Conservation (phyloP, 2,797 vertebrate species). For the Thunnus albacares region DNA sequence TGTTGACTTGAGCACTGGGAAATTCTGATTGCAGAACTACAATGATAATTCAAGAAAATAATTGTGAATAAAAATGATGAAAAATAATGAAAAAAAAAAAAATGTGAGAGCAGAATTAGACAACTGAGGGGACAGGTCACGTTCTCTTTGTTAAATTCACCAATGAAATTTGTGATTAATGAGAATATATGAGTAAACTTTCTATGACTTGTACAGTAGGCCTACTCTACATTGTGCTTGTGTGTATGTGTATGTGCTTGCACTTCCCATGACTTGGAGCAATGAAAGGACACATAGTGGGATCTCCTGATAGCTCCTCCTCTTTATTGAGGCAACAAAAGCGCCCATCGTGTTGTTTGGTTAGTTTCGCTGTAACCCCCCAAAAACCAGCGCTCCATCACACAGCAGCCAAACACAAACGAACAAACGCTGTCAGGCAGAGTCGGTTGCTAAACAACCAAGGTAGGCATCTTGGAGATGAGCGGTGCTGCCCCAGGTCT, state of each 20-base stretch:
- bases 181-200: not conserved
- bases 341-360: slow-evolving; percentile 79
- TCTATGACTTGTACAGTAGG: slow-evolving; percentile 6
- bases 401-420: slow-evolving; percentile 73
- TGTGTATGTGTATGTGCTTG: slow-evolving; percentile 15
- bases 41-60: not conserved
- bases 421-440: slow-evolving; percentile 73
- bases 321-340: slow-evolving; percentile 72
- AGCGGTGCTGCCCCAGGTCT: slow-evolving; percentile 65
- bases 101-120: not conserved
- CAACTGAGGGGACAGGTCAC: too few relatives aligned
- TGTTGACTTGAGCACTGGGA: not conserved
- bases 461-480: slow-evolving; percentile 82
- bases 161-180: slow-evolving; percentile 4
- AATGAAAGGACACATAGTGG: slow-evolving; percentile 64
- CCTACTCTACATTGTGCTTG: not conserved
- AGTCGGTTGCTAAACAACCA: slow-evolving; percentile 85
- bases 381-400: slow-evolving; percentile 62
- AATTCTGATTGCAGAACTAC: not conserved
- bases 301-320: slow-evolving; percentile 69
- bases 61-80: not conserved
- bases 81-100: not conserved
- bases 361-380: slow-evolving; percentile 76
- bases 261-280: slow-evolving; percentile 59
- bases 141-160: not conserved